A percentile compares a stretch with the other conserved stretches of the same genome.
phyloP scores from a whole-genome alignment of 2,888 invertebrate genomes.

The Athalia rosae region DNA sequence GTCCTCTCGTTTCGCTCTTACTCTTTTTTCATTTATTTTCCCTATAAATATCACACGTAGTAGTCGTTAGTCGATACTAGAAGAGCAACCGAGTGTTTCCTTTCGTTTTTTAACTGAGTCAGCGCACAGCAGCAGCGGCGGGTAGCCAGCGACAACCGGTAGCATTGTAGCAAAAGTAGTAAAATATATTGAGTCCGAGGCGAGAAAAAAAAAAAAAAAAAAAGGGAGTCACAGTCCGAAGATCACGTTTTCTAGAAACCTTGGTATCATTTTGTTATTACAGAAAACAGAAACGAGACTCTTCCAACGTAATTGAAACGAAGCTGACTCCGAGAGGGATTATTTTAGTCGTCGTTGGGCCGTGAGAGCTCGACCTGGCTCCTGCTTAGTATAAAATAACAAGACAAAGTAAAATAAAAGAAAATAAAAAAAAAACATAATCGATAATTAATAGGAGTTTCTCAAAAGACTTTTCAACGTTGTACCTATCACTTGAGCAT shows the following conservation, averaged over 20 bases:
- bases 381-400: not conserved
- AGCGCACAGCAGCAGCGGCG: constrained; percentile 9
- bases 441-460: constrained; percentile 20
- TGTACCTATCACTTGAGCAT: constrained; percentile 16
- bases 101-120: constrained; percentile 31
- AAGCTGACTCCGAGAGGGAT: not conserved
- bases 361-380: not conserved
- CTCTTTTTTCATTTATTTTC: constrained; percentile 46
- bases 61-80: constrained; percentile 23
- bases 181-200: no score
- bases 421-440: not conserved
- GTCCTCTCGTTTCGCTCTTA: constrained; percentile 59
- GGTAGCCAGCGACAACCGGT: not conserved
- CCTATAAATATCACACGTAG: constrained; percentile 5
- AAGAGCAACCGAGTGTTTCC: constrained; percentile 33
- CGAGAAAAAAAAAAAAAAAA: not conserved
- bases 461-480: not conserved
- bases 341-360: not conserved
- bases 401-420: not conserved
- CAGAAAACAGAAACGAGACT: constrained; percentile 23
- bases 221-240: not conserved
- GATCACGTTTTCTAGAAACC: not conserved
- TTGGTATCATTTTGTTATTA: constrained; percentile 39
- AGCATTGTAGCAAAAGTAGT: no score
- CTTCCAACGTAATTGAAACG: not conserved